Conservation (phyloP, 2,888 invertebrate genomes). For the Cyclophora albipunctata region DNA sequence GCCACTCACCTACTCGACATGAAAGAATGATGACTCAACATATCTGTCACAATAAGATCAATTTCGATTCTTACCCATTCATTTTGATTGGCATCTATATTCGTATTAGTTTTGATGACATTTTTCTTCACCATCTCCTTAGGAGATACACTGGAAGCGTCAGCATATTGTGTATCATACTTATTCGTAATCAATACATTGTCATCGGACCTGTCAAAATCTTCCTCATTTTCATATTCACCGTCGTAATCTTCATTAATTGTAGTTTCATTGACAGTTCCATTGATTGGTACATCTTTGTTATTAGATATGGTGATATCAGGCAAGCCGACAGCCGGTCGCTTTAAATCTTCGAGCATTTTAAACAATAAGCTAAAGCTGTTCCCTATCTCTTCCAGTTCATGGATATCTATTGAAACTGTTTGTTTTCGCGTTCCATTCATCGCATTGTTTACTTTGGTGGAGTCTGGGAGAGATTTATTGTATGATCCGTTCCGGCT, state of each 20-base stretch:
- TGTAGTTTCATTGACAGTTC: conserved; percentile 1
- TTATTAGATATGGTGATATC: too few species aligned
- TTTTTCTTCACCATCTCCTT: conserved; percentile 1
- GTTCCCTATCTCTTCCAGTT: conserved; percentile 33
- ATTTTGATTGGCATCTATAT: conserved; percentile 3
- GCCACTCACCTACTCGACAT: too few species aligned
- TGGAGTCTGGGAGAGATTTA: conserved; percentile 39
- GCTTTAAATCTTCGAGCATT: conserved; percentile 32
- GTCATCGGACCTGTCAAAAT: conserved; percentile 38
- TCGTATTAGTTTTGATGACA: conserved; percentile 2
- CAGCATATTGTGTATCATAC: conserved; percentile 21
- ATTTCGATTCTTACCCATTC: conserved; percentile 28
- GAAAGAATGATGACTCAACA: too few species aligned
- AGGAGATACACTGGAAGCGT: conserved; percentile 1
- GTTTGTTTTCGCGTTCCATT: conserved; percentile 15
- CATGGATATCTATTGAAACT: conserved; percentile 25
- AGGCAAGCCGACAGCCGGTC: too few species aligned
- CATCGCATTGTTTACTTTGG: conserved; percentile 27
- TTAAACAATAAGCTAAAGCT: conserved; percentile 35
- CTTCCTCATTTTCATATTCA: conserved; percentile 18
- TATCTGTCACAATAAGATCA: too few species aligned
- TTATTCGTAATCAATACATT: conserved; percentile 42
- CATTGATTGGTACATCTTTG: not conserved
- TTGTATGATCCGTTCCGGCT: conserved; percentile 18
- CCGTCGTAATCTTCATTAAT: conserved; percentile 6